Base-by-base conservation (phyloP, 2,113 vertebrate species). In the Oryzias javanicus region DNA sequence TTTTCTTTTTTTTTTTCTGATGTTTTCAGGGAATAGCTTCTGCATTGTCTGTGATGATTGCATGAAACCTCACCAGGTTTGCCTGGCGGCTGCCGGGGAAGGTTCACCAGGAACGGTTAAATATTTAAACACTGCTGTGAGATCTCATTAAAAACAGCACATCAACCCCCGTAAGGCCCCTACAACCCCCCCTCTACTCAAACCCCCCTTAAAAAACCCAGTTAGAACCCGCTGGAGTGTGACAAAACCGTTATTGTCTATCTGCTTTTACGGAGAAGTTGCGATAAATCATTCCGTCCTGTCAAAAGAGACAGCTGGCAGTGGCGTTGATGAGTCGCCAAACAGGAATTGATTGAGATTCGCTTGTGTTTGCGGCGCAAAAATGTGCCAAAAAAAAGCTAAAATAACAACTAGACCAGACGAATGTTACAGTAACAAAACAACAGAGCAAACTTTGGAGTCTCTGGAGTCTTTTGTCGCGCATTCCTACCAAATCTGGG, bases 51-150 rank as follows among this genome's bases (percentile, higher is more conserved):
- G 81, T 64, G 64, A 77, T 80, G 80, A 87, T 83, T 79, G 82
- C 69, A 76, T 75, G 70, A 83, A 88, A 83, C 64, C 73, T 80
- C 79, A 60, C 80, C 74, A 68, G 72, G 71, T 85, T 83, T 87
- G 85, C 80, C 86, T 86, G 82, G 78, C 78, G 88, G 82, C 81
- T 81, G 86, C 78, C 79, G 74, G 86, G 72, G 80, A 87, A 82
- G 80, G 78, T 88, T 84, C 87, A 88, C 84, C 82, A 85, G 85
- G 87, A 90, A 89, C 71, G 58, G 88, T 89, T 92, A 89, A 92
- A 91, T 92, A 91, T 91, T 92, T 91, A 90, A 92, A 92, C 85
- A 90, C 80, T 42, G 78, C 86, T 86, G 88, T 81, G 86, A 88
- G 84, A 91, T 90, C 88, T 91, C 90, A 91, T 92, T 92, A 91